Percentiles rank a stretch among this genome's conserved stretches.
Evolutionary conservation across 2,797 vertebrate species (phyloP).

Genomic region (Heterohyrax brucei): DNA sequence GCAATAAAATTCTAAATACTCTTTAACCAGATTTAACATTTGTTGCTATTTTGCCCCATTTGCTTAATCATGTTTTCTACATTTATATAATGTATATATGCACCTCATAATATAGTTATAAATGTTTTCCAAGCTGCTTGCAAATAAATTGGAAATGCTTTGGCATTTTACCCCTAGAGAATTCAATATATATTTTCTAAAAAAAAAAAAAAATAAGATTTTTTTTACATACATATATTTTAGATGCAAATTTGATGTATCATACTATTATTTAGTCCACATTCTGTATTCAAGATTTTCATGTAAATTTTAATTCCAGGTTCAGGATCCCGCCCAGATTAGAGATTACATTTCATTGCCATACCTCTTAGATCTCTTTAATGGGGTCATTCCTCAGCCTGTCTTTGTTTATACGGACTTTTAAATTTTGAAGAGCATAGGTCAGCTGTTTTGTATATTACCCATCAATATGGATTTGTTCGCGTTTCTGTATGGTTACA

Average conservation of each 20-base stretch:
- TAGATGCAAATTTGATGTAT: neutral
- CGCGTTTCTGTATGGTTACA: conserved; percentile 12
- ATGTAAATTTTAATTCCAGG: neutral
- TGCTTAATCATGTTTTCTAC: neutral
- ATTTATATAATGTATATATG: neutral
- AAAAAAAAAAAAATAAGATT: neutral
- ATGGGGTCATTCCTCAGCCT: neutral
- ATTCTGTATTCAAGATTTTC: conserved; percentile 38
- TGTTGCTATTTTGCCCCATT: neutral
- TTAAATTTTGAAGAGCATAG: neutral
- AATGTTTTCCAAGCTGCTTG: neutral
- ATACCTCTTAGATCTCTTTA: neutral
- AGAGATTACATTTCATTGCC: neutral
- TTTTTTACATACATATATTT: conserved; percentile 20
- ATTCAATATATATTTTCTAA: neutral
- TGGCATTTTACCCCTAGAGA: neutral
- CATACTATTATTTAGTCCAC: neutral
- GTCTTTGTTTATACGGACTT: neutral
- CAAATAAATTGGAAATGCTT: neutral
- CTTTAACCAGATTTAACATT: neutral
- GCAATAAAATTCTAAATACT: neutral
- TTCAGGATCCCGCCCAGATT: neutral
- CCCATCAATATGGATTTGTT: neutral
- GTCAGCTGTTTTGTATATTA: neutral
- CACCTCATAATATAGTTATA: neutral